phyloP scores from a whole-genome alignment of 2,113 vertebrate species.

The Marcusenius ussheri region DNA sequence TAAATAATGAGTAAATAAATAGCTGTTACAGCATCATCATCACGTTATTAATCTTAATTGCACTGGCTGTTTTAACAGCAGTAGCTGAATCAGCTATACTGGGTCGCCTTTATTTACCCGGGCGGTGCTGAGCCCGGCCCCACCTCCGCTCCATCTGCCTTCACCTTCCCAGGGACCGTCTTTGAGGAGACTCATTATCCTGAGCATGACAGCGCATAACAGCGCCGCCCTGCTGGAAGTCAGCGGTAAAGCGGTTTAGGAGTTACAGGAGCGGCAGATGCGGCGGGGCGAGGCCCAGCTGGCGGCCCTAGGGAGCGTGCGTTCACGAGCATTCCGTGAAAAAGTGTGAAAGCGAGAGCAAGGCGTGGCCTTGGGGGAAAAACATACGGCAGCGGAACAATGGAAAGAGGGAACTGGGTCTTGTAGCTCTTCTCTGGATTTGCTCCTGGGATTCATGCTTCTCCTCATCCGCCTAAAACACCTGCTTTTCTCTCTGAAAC shows the following conservation, averaged over 20 bases:
- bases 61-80: background rate
- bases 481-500: conserved; percentile 7
- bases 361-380: conserved; percentile 1
- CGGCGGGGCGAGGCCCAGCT: background rate
- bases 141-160: background rate
- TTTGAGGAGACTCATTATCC: background rate
- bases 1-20: background rate
- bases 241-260: background rate
- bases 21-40: background rate
- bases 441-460: background rate
- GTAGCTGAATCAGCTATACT: background rate
- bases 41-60: background rate
- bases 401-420: background rate
- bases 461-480: background rate
- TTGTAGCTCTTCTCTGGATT: background rate
- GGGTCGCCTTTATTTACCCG: background rate
- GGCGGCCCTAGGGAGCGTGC: background rate
- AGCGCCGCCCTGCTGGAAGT: background rate
- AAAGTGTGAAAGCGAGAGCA: background rate
- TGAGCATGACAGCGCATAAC: background rate
- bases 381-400: background rate
- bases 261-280: background rate
- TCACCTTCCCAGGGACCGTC: background rate
- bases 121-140: background rate
- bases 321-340: background rate